Percentiles rank a stretch among this genome's conserved stretches.
Conservation (phyloP, 1,140 invertebrate species). For the Drosophila oshimai region DNA sequence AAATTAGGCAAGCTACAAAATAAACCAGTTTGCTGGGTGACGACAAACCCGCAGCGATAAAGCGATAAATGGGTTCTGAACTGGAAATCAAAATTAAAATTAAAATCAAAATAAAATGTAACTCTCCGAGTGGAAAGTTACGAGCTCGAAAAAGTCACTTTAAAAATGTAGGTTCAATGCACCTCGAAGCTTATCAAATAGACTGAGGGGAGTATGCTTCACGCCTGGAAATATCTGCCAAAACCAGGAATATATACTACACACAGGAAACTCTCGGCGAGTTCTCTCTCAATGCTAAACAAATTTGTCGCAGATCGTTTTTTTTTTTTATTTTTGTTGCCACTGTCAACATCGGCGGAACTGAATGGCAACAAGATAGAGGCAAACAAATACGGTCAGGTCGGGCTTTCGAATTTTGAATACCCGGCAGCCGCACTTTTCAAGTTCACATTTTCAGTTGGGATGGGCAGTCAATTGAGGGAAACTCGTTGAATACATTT, state of each 20-base stretch:
- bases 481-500: too few species aligned
- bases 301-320: not conserved
- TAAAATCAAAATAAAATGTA: not conserved
- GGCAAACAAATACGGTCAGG: not conserved
- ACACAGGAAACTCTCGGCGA: not conserved
- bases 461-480: too few species aligned
- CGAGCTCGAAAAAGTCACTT: not conserved
- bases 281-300: not conserved
- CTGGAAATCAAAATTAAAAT: not conserved
- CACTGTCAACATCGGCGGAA: constrained; percentile 6
- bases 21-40: not conserved
- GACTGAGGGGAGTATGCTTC: not conserved
- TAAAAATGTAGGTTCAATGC: constrained; percentile 8
- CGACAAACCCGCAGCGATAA: constrained; percentile 5
- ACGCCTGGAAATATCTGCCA: constrained; percentile 5
- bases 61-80: not conserved
- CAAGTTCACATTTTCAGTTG: not conserved
- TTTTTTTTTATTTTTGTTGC: too few species aligned
- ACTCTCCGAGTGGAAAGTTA: constrained; percentile 4
- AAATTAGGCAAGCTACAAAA: constrained; percentile 1
- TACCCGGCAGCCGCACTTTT: not conserved
- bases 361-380: not conserved
- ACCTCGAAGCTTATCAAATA: constrained; percentile 13
- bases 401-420: not conserved
- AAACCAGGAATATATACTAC: not conserved